phyloP scores from a whole-genome alignment of 2,113 vertebrate species.

The Cebidichthys violaceus region DNA sequence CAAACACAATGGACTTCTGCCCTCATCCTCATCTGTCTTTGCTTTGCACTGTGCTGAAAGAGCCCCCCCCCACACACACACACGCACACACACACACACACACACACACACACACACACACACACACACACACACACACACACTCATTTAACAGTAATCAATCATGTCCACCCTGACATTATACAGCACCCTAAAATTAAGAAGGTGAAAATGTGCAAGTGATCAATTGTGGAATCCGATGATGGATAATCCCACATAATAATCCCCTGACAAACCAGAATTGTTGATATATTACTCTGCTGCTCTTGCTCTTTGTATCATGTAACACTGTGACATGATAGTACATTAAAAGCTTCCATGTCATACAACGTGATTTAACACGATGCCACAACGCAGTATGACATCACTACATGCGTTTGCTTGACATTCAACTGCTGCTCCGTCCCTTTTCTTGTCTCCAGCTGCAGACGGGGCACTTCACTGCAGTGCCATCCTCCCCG shows the following conservation, averaged over 20 bases:
- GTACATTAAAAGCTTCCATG: background rate
- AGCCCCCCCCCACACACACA: background rate
- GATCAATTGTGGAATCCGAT: background rate
- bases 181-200: background rate
- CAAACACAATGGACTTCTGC: background rate
- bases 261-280: background rate
- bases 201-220: too few relatives aligned
- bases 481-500: slow-evolving; percentile 84
- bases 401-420: background rate
- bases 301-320: background rate
- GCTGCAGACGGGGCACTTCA: slow-evolving; percentile 69
- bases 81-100: too few relatives aligned
- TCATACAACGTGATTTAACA: background rate
- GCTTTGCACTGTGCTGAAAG: background rate
- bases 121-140: too few relatives aligned
- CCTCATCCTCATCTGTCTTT: background rate
- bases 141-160: background rate
- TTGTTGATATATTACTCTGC: background rate
- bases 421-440: slow-evolving; percentile 4
- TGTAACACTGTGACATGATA: background rate
- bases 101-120: too few relatives aligned
- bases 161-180: background rate
- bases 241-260: background rate
- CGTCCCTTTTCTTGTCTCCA: slow-evolving; percentile 38
- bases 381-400: background rate